phyloP scores from a whole-genome alignment of 2,797 vertebrate species.

The Chelon auratus region DNA sequence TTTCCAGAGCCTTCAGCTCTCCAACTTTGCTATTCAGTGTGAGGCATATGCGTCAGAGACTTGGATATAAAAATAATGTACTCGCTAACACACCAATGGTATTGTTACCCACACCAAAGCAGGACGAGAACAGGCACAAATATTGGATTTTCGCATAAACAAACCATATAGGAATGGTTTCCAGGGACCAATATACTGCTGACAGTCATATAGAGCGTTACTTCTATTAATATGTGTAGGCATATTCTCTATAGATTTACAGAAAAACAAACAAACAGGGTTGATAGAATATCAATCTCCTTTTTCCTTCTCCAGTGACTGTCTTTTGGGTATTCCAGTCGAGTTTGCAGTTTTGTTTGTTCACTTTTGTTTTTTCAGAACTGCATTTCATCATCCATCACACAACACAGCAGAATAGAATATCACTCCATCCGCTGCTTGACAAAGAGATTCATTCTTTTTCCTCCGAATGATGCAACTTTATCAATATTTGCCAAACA shows the following conservation, averaged over 20 bases:
- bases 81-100: slow-evolving; percentile 14
- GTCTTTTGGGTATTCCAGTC: slow-evolving; percentile 71
- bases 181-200: slow-evolving; percentile 55
- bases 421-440: slow-evolving; percentile 62
- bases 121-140: slow-evolving; percentile 36
- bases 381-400: slow-evolving; percentile 77
- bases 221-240: slow-evolving; percentile 65
- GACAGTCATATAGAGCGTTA: slow-evolving; percentile 65
- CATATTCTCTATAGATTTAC: slow-evolving; percentile 73
- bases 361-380: slow-evolving; percentile 70
- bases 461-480: slow-evolving; percentile 69
- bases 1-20: background rate
- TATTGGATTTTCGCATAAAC: slow-evolving; percentile 44
- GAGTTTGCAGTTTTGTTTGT: slow-evolving; percentile 76
- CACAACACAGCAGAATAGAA: slow-evolving; percentile 50
- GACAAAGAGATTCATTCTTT: slow-evolving; percentile 66
- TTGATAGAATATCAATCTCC: slow-evolving; percentile 80
- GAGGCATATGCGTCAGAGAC: slow-evolving; percentile 10
- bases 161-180: slow-evolving; percentile 37
- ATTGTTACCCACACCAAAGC: slow-evolving; percentile 29
- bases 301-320: slow-evolving; percentile 58
- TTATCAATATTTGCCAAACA: slow-evolving; percentile 75
- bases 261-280: slow-evolving; percentile 76
- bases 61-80: background rate
- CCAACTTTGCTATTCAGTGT: background rate